Evolutionary conservation across 2,888 invertebrate species (phyloP), one percentile per base, ranked within the genome.

Genomic region (Aethes cnicana): DNA sequence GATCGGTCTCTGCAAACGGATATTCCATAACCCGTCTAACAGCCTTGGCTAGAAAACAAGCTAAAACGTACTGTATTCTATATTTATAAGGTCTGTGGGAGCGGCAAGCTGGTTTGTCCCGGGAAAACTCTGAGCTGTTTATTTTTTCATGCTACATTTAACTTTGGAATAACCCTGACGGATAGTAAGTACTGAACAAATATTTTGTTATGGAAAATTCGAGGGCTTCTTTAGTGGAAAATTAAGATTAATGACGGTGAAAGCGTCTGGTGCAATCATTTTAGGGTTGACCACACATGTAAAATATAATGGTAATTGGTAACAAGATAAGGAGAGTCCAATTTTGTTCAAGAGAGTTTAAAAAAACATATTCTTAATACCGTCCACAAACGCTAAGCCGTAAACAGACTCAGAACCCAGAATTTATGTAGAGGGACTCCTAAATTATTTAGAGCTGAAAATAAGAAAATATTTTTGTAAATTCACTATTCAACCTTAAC

Each of bases 111-210:
- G 11, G 7, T 2, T 12, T 26, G 43, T 17, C 14, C 35, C 47
- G 30, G 26, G 41, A 63, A 63, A 64, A 61, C 56, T 49, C 56
- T 41, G 60, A 69, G 60, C 76, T 81, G 81, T 82, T 81, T 80
- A 78, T 78, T 76, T 77, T 69, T 72, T 64, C 57, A 70, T 68
- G 72, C 62, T 64, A 68, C 67, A 72, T 69, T 74, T 69, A 72
- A 68, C 71, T 66, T 74, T 66, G 63, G 63, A 54, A 67, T 63
- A 64, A 58, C 65, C 57, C 47, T 60, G 59, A 63, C 59, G 59
- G 53, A 53, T 50, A 44, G 20, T 30, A 11, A 44, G 20, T 30
- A 11, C 30, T 32, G 35, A 41, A 30, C 35, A 25, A 56, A 53
- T 56, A 46, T 49, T 56, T 55, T 25, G 44, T 14, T 18, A 30